phyloP scores from a whole-genome alignment of 2,797 vertebrate genomes.

The Danio albolineatus region DNA sequence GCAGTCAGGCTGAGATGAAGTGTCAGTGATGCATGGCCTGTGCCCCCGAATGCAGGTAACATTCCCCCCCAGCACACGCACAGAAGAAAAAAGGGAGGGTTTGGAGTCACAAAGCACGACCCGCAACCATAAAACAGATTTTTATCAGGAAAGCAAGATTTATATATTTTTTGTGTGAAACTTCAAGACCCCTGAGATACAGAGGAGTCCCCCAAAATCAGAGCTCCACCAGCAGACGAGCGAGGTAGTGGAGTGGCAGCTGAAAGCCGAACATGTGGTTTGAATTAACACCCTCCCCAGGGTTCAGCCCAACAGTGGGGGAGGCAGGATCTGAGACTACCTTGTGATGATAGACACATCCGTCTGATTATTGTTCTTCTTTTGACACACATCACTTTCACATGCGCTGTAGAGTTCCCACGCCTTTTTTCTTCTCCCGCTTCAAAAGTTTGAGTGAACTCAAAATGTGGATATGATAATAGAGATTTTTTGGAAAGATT shows the following conservation, averaged over 20 bases:
- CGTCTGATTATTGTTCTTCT: conserved; percentile 50
- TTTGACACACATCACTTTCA: conserved; percentile 54
- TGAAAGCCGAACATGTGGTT: conserved; percentile 50
- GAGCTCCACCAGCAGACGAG: conserved; percentile 15
- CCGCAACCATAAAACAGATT: conserved; percentile 56
- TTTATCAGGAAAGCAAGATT: conserved; percentile 21
- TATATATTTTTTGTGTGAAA: background rate
- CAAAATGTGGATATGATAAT: conserved; percentile 15
- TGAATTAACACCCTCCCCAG: conserved; percentile 48
- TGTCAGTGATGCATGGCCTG: conserved; percentile 76
- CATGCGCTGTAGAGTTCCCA: conserved; percentile 49
- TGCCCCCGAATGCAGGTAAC: conserved; percentile 60
- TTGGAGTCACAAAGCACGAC: background rate
- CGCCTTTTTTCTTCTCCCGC: conserved; percentile 30
- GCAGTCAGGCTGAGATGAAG: conserved; percentile 90
- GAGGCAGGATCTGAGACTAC: conserved; percentile 43
- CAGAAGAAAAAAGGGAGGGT: conserved; percentile 49
- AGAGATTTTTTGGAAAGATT: conserved; percentile 11
- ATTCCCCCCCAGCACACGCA: conserved; percentile 56
- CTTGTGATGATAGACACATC: conserved; percentile 48
- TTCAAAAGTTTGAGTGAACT: conserved; percentile 23
- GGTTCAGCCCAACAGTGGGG: conserved; percentile 22
- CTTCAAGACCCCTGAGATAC: conserved; percentile 18
- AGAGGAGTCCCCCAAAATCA: conserved; percentile 11
- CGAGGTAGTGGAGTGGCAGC: conserved; percentile 21